Conservation (phyloP, 37 sponge, comb jelly and placozoan genomes). For the Beroe forskalii region DNA sequence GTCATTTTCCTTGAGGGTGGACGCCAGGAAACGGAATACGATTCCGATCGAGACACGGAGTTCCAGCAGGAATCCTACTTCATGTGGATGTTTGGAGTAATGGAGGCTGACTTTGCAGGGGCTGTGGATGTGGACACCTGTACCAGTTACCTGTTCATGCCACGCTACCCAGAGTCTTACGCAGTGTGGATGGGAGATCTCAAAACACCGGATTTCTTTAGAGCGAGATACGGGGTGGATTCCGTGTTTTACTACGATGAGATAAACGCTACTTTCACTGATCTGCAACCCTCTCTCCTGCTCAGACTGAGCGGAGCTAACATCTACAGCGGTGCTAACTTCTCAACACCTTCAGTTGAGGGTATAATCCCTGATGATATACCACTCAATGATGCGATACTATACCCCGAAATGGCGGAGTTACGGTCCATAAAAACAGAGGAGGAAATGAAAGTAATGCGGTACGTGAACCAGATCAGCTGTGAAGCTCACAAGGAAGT, state of each 20-base stretch:
- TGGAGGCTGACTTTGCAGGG: slow-evolving; percentile 88
- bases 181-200: slow-evolving; percentile 90
- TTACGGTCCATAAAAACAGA: neutral
- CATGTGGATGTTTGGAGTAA: slow-evolving; percentile 96
- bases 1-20: slow-evolving; percentile 89
- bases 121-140: slow-evolving; percentile 83
- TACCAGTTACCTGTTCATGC: slow-evolving; percentile 78
- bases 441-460: neutral
- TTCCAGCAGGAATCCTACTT: slow-evolving; percentile 93
- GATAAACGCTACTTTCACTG: neutral
- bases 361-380: slow-evolving; percentile 14
- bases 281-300: neutral
- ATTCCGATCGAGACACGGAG: slow-evolving; percentile 77
- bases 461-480: neutral
- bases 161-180: slow-evolving; percentile 81
- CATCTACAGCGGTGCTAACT: neutral
- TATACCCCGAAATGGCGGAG: slow-evolving; percentile 23
- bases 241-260: neutral
- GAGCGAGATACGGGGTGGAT: neutral
- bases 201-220: neutral
- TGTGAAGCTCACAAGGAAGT: slow-evolving; percentile 65
- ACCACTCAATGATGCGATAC: neutral
- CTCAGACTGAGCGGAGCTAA: neutral
- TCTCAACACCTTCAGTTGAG: neutral
- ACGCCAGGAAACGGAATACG: slow-evolving; percentile 72